Percentiles rank a stretch among this genome's conserved stretches.
These are phyloP conservation scores for Tetrapedia diversipes DNA, from an alignment of 2,888 invertebrate genomes.

Conservation along the genomic window DNA sequence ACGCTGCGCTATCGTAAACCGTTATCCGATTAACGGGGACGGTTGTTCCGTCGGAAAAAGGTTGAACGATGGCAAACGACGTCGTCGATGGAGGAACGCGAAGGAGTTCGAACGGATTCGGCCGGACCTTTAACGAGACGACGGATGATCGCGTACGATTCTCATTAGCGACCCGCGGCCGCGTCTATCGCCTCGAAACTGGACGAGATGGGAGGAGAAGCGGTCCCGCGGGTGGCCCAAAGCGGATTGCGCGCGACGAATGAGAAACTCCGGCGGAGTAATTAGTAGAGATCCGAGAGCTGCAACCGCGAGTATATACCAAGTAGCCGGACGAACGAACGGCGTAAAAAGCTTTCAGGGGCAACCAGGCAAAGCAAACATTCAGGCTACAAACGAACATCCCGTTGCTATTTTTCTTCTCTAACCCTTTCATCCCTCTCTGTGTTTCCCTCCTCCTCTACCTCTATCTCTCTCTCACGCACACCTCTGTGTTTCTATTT, in stretches of 20 bases:
- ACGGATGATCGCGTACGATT: slow-evolving; percentile 20
- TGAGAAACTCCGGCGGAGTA: slow-evolving; percentile 72
- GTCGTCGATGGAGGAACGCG: neutral
- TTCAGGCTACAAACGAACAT: slow-evolving; percentile 73
- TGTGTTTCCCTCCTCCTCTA: neutral
- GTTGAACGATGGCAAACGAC: neutral
- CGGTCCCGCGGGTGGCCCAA: slow-evolving; percentile 14
- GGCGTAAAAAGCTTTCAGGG: slow-evolving; percentile 76
- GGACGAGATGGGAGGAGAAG: slow-evolving; percentile 32
- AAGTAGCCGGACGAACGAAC: slow-evolving; percentile 59
- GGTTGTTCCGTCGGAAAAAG: neutral
- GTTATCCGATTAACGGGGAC: neutral
- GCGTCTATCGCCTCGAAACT: slow-evolving; percentile 26
- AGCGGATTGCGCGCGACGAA: slow-evolving; percentile 39
- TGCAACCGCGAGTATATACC: slow-evolving; percentile 54
- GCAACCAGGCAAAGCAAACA: slow-evolving; percentile 74
- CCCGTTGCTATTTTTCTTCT: slow-evolving; percentile 58
- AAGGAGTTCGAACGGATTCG: too few relatives aligned
- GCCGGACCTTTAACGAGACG: slow-evolving; percentile 36
- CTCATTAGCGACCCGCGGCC: slow-evolving; percentile 33
- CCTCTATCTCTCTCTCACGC: neutral
- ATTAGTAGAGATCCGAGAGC: slow-evolving; percentile 72
- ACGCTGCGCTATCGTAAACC: neutral
- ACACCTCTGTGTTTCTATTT: neutral
- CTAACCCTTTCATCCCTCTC: neutral